Evolutionary conservation across 2,113 vertebrate genomes (phyloP).

Genomic region (Podarcis muralis): DNA sequence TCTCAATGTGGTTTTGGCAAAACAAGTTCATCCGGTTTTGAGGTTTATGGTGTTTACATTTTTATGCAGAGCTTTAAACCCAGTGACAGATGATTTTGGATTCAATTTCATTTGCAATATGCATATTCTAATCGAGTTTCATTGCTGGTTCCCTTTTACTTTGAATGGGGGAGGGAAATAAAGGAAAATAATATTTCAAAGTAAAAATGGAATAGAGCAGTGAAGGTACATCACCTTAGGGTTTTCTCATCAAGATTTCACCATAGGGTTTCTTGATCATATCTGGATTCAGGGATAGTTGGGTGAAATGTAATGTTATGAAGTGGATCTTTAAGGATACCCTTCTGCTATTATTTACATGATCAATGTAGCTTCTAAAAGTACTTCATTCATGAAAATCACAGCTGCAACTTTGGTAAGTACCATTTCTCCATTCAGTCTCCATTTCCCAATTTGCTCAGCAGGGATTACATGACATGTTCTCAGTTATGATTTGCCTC

Average conservation of each 20-base stretch:
- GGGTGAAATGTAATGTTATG: not conserved
- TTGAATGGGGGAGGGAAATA: not conserved
- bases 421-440: not conserved
- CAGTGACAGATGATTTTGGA: no score
- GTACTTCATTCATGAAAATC: not conserved
- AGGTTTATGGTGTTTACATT: no score
- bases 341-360: not conserved
- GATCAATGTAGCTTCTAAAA: not conserved
- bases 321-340: not conserved
- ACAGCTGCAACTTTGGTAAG: not conserved
- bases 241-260: not conserved
- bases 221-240: not conserved
- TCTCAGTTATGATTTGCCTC: not conserved
- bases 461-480: not conserved
- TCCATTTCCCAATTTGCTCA: not conserved
- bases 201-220: no score
- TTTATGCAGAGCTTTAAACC: no score
- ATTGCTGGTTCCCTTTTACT: no score
- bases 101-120: no score
- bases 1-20: no score
- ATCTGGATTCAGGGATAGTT: not conserved
- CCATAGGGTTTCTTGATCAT: not conserved
- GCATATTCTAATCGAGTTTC: no score
- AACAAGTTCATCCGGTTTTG: no score
- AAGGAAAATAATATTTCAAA: not conserved